A percentile compares a stretch with the other conserved stretches of the same genome.
Evolutionary conservation across 2,797 vertebrate genomes (phyloP).

Genomic region (Helicolenus hilgendorfi): DNA sequence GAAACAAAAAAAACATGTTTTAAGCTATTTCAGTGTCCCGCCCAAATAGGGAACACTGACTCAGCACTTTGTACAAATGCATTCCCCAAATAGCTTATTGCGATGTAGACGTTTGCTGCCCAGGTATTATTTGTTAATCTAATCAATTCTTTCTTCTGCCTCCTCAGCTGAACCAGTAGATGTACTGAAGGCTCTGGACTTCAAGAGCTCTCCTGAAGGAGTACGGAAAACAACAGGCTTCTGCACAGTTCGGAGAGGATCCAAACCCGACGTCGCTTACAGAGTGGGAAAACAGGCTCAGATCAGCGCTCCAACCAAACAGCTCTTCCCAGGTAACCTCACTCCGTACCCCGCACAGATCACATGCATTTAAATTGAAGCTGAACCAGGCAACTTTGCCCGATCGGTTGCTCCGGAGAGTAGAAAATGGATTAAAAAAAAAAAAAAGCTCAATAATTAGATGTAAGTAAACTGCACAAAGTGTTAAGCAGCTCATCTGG

Average conservation of each 20-base stretch:
- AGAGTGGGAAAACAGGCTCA: conserved; percentile 94
- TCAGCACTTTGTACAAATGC: background rate
- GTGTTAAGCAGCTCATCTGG: background rate
- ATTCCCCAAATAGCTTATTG: background rate
- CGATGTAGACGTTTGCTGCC: background rate
- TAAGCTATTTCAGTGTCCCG: background rate
- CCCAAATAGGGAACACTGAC: background rate
- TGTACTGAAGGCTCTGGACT: conserved; percentile 96
- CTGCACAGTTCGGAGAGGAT: conserved; percentile 95
- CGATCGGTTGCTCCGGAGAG: background rate
- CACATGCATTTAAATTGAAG: background rate
- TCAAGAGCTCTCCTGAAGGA: conserved; percentile 96
- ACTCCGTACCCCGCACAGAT: background rate
- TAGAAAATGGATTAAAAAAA: background rate
- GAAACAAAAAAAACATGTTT: background rate
- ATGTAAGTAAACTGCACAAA: background rate
- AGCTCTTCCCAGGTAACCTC: conserved; percentile 95
- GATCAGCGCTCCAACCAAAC: conserved; percentile 96
- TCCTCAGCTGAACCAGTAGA: conserved; percentile 94
- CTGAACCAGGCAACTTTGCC: background rate
- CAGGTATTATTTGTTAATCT: background rate
- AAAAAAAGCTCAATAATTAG: background rate
- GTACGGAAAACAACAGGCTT: conserved; percentile 95
- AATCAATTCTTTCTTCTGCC: conserved; percentile 23
- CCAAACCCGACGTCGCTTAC: conserved; percentile 95